Base-by-base conservation (phyloP, 2,888 invertebrate genomes). In the Harpalus rufipes region DNA sequence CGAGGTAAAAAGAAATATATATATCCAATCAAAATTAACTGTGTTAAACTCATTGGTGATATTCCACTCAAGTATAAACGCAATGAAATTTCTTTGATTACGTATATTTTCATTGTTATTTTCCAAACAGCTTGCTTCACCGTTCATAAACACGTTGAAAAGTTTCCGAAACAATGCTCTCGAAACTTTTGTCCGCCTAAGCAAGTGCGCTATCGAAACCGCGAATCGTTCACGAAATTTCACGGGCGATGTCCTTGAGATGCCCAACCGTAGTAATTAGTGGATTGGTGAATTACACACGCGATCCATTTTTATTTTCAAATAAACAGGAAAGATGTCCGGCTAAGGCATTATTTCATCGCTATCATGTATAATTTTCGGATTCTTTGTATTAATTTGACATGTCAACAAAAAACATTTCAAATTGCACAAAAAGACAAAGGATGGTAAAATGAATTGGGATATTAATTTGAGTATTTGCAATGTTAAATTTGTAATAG, bases 171-270 rank as follows among this genome's bases (percentile, higher is more conserved):
- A 39, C 39, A 39, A 39, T 68, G 44, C 7, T 44, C 16, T 44
- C 41, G 18, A 74, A 74, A 72, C 25, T 12, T 51, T 6, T 14
- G 7, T 7, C 32, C 4, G 8, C 44, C 41, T 41, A 65, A 32
- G 8, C 5, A 12, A 39, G 14, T 14, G 5, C 39, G 32, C 44
- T 18, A 16, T 72, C n/a, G 44, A 51, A 74, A 39, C 14, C 39
- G 32, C 39, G 14, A 39, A 68, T 7, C 14, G 32, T 39, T 14
- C 68, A 8, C 68, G 18, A 39, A 78, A 58, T 78, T 78, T 78
- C 78, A 78, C 78, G 78, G 78, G 12, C 58, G n/a, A 3, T 58
- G 78, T 58, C 78, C 78, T 78, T 78, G 78, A 78, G 25, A 78
- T 25, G 58, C 58, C 78, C 39, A 39, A n/a, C 6, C 32, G 58